Evolutionary conservation across 2,113 vertebrate species (phyloP), one percentile per base, ranked within the genome.

Genomic region (Aptenodytes patagonicus): DNA sequence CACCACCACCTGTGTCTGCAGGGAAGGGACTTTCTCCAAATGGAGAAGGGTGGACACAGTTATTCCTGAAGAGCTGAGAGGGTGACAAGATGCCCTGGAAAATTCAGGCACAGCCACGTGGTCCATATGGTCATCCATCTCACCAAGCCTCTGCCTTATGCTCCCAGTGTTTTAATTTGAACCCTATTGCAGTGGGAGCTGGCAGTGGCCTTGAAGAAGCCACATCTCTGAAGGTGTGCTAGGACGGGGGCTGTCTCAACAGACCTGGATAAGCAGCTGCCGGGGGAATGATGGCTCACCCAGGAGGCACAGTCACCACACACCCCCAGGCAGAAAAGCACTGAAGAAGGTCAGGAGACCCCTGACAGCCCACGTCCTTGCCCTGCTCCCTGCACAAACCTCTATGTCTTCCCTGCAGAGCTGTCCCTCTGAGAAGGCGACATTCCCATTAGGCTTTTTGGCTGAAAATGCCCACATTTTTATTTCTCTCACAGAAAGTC

Each of bases 71-170:
- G 42, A 31, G n/a, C 18, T 52, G 26, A 71, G 20, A 42, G 21
- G n/a, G 10, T 40, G 25, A 64, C 34, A 49, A 25, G 61, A 9
- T 51, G 66, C 32, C 26, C 49, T 44, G 46, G 38, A 55, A 82
- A 28, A 79, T 40, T 14, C 0, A 0, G 20, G 40, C 51, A 70
- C 24, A 71, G 20, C 11, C 20, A 71, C 0, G 0, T 21, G 5
- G 21, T 65, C 68, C 9, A 5, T n/a, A 8, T 10, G 8, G 9
- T 51, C 73, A 70, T 44, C 20, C 32, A 24, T 17, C 47, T 52
- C 40, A 61, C 36, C 36, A 31, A 20, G 26, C 44, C 40, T 47
- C 77, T 52, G 54, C 24, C 65, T 47, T 38, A 34, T 24, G 13
- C 3, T 81, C 26, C 31, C 3, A 0, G 4, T 70, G 55, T 31